These are phyloP conservation scores for Neosalanx taihuensis DNA, from an alignment of 2,797 vertebrate genomes.

Conservation along the genomic window DNA sequence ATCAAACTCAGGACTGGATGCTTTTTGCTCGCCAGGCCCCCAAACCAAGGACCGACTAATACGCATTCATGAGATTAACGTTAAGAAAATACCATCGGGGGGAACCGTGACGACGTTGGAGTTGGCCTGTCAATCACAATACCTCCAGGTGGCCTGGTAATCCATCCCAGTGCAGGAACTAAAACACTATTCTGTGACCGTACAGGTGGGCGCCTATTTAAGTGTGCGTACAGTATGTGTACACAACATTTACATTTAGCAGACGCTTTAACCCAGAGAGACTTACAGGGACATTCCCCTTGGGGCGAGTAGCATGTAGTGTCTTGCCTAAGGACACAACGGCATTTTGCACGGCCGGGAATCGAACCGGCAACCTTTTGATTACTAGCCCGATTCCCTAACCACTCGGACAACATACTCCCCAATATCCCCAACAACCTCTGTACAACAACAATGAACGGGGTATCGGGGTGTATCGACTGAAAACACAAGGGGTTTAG, in stretches of 20 bases:
- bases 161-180: background rate
- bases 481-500: background rate
- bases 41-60: slow-evolving; percentile 14
- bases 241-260: too few relatives aligned
- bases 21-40: background rate
- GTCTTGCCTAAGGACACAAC: too few relatives aligned
- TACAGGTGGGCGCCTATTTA: background rate
- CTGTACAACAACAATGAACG: background rate
- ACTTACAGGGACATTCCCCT: too few relatives aligned
- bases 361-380: too few relatives aligned
- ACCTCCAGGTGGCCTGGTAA: background rate
- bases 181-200: background rate
- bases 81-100: slow-evolving; percentile 36
- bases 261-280: too few relatives aligned
- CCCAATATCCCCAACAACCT: too few relatives aligned
- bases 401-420: too few relatives aligned
- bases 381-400: too few relatives aligned
- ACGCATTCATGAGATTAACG: slow-evolving; percentile 47
- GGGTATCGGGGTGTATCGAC: too few relatives aligned
- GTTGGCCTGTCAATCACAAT: background rate
- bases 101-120: background rate
- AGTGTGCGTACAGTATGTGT: too few relatives aligned
- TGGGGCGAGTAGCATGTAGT: too few relatives aligned
- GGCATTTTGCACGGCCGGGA: too few relatives aligned
- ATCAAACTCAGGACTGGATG: background rate